Conservation (phyloP, 2,797 vertebrate species). For the Lerista edwardsae region DNA sequence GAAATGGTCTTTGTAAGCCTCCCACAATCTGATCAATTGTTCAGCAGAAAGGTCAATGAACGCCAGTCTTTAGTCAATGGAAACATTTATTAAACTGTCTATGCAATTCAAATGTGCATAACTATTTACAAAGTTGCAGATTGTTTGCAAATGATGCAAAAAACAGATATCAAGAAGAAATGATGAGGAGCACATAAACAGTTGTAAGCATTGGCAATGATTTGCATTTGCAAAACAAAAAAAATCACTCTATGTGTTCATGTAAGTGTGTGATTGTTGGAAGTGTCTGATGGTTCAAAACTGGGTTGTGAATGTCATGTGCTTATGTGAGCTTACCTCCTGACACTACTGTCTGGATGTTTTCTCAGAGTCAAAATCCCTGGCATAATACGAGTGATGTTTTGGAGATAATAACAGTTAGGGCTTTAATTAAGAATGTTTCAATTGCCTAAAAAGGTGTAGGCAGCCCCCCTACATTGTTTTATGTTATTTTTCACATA, state of each 20-base stretch:
- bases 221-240: not conserved
- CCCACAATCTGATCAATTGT: not conserved
- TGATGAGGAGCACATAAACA: not conserved
- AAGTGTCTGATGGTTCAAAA: slow-evolving; percentile 16
- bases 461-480: not conserved
- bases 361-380: not conserved
- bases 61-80: not conserved
- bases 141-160: not conserved
- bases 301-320: not conserved
- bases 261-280: not conserved
- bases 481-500: not conserved
- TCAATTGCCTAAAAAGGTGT: not conserved
- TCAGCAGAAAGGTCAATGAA: not conserved
- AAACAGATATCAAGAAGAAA: not conserved
- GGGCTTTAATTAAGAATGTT: not conserved
- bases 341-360: not conserved
- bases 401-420: slow-evolving; percentile 10
- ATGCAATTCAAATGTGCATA: not conserved
- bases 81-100: not conserved
- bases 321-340: not conserved
- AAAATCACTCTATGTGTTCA: not conserved
- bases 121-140: not conserved
- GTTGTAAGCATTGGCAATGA: slow-evolving; percentile 11
- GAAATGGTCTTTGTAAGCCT: not conserved
- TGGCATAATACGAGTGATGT: not conserved